Evolutionary conservation across 2,888 invertebrate genomes (phyloP).

Genomic region (Gonocerus acuteangulatus): DNA sequence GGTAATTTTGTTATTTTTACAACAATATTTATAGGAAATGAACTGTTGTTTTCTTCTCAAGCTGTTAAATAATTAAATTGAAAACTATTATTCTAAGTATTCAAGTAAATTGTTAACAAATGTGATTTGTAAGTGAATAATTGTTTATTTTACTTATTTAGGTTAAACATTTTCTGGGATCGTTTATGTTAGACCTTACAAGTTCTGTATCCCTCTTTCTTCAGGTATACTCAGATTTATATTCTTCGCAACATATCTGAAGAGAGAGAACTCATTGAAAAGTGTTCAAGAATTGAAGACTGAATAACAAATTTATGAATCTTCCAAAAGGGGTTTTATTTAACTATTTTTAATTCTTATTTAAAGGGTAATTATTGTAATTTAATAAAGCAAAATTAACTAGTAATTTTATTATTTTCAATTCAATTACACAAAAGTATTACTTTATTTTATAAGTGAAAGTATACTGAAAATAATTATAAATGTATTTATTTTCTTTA

Average conservation of each 20-base stretch:
- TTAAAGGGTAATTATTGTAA: neutral
- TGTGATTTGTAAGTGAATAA: too few species aligned
- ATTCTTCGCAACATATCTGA: neutral
- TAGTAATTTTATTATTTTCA: neutral
- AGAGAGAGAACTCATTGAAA: neutral
- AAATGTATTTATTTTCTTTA: neutral
- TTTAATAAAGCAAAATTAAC: neutral
- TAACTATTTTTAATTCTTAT: neutral
- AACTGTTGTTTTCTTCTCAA: too few species aligned
- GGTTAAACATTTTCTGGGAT: neutral
- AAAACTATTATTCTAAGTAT: too few species aligned
- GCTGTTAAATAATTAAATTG: too few species aligned
- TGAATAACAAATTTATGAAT: neutral
- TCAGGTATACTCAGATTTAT: neutral
- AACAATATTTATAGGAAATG: too few species aligned
- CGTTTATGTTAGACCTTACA: neutral
- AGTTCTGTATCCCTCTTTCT: neutral
- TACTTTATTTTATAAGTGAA: too few species aligned
- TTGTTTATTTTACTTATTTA: too few species aligned
- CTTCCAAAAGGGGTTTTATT: neutral
- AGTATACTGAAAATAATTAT: too few species aligned
- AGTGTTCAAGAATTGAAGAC: conserved; percentile 1
- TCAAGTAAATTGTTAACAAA: too few species aligned
- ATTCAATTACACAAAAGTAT: too few species aligned
- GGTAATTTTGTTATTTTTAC: too few species aligned